Conservation (phyloP, 2,113 vertebrate genomes). For the Mixornis gularis region DNA sequence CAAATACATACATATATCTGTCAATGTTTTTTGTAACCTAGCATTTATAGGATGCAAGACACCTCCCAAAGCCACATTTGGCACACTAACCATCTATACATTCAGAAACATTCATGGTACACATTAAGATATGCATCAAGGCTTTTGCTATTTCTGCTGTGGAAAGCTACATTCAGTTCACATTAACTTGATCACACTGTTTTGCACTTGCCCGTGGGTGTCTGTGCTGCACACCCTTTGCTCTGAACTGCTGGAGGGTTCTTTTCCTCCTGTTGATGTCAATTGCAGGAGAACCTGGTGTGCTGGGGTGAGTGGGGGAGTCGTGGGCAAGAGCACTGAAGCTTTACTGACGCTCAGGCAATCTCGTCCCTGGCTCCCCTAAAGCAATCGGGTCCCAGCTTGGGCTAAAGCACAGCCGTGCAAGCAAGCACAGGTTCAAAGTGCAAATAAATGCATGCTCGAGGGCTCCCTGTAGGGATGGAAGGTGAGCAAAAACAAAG, state of each 20-base stretch:
- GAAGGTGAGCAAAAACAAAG: slow-evolving; percentile 46
- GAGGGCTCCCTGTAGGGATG: slow-evolving; percentile 52
- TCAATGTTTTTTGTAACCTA: neutral
- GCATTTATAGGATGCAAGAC: neutral
- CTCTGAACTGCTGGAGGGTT: neutral
- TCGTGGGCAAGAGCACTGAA: neutral
- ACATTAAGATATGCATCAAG: neutral
- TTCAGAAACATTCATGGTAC: neutral
- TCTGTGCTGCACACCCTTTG: neutral
- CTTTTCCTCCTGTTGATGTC: neutral
- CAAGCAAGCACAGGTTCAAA: slow-evolving; percentile 51
- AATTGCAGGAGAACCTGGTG: neutral
- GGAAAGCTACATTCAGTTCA: neutral
- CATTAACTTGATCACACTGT: neutral
- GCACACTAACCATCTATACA: neutral
- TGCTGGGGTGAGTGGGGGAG: neutral
- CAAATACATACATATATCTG: neutral
- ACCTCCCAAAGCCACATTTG: neutral
- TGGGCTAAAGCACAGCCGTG: neutral
- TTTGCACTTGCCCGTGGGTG: rapidly evolving
- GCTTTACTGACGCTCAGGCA: neutral
- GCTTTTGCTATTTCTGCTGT: neutral
- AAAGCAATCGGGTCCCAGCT: slow-evolving; percentile 25
- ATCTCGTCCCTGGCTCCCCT: neutral
- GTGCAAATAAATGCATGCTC: slow-evolving; percentile 51